Evolutionary conservation across 2,888 invertebrate genomes (phyloP), one percentile per base, ranked within the genome.

Genomic region (Macaria notata): DNA sequence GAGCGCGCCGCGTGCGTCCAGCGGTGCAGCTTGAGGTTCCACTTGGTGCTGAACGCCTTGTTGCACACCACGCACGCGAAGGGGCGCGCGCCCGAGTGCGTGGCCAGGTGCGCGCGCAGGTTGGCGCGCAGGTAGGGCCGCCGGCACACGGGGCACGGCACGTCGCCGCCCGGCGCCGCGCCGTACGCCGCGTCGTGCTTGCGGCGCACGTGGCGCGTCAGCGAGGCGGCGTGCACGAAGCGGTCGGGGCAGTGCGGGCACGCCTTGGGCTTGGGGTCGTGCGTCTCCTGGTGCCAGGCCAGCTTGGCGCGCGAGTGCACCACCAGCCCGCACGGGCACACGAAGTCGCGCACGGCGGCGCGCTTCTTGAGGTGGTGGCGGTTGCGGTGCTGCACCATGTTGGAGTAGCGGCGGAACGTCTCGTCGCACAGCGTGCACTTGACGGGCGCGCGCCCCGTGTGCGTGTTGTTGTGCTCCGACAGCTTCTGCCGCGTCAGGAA

Each of bases 1-100:
- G 95, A 95, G 62, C 97, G 94, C 51, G 95, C 95, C 55, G 95
- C 95, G 86, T 98, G 97, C 50, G 96, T 96, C 97, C 97, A 97
- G 66, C 95, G 94, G 87, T 98, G 97, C 68, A 96, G 93, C 78
- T 97, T 96, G 51, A 97, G 92, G 88, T 97, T 97, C 96, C 97
- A 97, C 81, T 96, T 96, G 68, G 97, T 97, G 68, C 96, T 95
- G 88, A 97, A 97, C 36, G 94, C 93, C 79, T 97, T 97, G 76
- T 94, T 95, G 88, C 98, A 97, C 54, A 97, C 94, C 53, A 94
- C 92, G 85, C 98, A 98, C 59, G 94, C 92, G 88, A 93, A 95
- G n/a, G 96, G 96, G 54, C 94, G 92, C 79, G 94, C 92, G 63
- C 96, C 94, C 67, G 93, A 94, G 88, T 97, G 97, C 49, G 95